These are phyloP conservation scores for Phyto melanocephala DNA, from an alignment of 2,888 invertebrate genomes.

Conservation along the genomic window DNA sequence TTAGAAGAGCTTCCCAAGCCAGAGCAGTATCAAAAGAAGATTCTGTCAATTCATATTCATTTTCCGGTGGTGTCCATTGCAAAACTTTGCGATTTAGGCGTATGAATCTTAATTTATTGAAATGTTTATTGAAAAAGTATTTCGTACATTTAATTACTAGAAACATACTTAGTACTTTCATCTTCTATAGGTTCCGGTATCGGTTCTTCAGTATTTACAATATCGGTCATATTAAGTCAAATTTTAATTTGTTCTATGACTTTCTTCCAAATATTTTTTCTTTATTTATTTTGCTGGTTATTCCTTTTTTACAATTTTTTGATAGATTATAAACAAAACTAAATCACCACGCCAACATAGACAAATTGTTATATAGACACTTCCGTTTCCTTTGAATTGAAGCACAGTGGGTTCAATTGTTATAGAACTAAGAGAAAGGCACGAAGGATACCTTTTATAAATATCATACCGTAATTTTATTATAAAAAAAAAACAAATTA, in stretches of 20 bases:
- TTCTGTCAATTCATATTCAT: slow-evolving; percentile 69
- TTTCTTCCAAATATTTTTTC: background rate
- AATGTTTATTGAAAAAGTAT: background rate
- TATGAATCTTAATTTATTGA: slow-evolving; percentile 22
- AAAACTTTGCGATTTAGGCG: slow-evolving; percentile 24
- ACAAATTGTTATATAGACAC: background rate
- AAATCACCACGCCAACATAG: slow-evolving; percentile 56
- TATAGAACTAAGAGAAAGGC: no score
- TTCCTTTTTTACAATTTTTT: background rate
- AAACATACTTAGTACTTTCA: slow-evolving; percentile 36
- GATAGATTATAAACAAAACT: slow-evolving; percentile 23
- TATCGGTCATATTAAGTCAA: slow-evolving; percentile 37
- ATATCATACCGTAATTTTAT: no score
- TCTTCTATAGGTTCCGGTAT: slow-evolving; percentile 40
- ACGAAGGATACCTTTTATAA: no score
- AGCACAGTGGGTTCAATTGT: no score
- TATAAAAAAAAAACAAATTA: no score
- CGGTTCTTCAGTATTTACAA: slow-evolving; percentile 13
- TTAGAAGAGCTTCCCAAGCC: slow-evolving; percentile 72
- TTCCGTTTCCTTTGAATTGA: background rate
- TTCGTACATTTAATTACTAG: background rate
- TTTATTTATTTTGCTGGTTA: slow-evolving; percentile 23
- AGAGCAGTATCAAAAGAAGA: slow-evolving; percentile 68
- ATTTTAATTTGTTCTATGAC: background rate
- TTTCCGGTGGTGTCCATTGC: slow-evolving; percentile 70